Conservation (phyloP, 2,888 invertebrate species). For the Phengaris arion region DNA sequence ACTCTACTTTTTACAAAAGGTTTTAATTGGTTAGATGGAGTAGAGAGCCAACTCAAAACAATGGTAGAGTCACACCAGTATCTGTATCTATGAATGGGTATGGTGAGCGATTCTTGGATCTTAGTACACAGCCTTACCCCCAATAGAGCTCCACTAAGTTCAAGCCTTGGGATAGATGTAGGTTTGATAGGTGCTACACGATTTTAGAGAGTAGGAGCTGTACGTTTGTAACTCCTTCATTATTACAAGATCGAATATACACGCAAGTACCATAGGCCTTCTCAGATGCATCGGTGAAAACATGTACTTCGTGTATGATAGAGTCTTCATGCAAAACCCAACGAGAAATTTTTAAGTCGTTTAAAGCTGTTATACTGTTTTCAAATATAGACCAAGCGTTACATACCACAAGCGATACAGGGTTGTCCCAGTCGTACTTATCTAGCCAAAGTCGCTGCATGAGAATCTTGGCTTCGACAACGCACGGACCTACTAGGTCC, state of each 20-base stretch:
- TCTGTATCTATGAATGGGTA: background rate
- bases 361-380: conserved; percentile 29
- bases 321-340: no score
- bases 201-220: conserved; percentile 14
- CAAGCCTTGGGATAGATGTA: conserved; percentile 34
- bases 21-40: conserved; percentile 24
- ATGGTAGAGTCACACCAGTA: conserved; percentile 20
- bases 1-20: no score
- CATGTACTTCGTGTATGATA: no score
- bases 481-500: no score
- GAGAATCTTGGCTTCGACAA: no score
- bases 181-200: conserved; percentile 34
- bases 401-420: no score
- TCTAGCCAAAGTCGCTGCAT: no score
- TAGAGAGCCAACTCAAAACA: conserved; percentile 20
- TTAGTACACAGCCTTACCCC: conserved; percentile 31
- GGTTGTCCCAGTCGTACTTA: no score
- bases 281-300: no score
- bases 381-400: background rate
- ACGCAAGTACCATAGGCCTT: background rate
- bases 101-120: background rate
- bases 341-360: conserved; percentile 26
- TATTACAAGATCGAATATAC: conserved; percentile 18
- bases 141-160: conserved; percentile 35
- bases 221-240: background rate